Evolutionary conservation across 2,888 invertebrate species (phyloP), one percentile per base, ranked within the genome.

Genomic region (Meloe dianella): DNA sequence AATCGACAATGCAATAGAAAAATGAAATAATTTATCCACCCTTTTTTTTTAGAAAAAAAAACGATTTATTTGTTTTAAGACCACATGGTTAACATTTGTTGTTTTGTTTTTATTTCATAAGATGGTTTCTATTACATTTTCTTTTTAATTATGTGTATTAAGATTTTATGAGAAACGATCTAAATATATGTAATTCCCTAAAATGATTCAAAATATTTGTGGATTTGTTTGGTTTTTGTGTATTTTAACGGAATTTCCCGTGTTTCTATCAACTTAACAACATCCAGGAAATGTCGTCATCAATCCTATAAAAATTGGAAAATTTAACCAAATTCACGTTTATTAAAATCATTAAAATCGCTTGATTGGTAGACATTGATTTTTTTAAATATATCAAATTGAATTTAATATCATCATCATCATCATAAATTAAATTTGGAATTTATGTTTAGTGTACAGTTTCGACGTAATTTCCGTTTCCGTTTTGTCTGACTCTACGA

Each of bases 71-170:
- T 38, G 2, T 38, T 30, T 30, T 30, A 30, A 35, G 14, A 56
- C 62, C 68, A 68, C 63, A 63, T 68, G 68, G 65, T 68, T 63
- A 68, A 68, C 68, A 68, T 68, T 68, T 68, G 68, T 58, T 65
- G 65, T 68, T 68, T 68, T 68, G 68, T 58, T 65, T 68, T 68
- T 67, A 64, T 67, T 68, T 63, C 57, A 63, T 65, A 57, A 54
- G 54, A 54, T 24, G 24, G 24, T 24, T 54, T 54, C 2, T 24
- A 24, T 54, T 54, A 24, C n/a, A 35, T 20, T 47, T 32, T 32
- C 32, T 2, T 9, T 32, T 8, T 10, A 32, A 32, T 32, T 14
- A 35, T 35, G 30, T 8, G 1, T 12, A 35, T 17, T 47, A 10
- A 22, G 9, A 41, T 41, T 20, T 10, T 12, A 14, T 35, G 35